Conservation (phyloP, 2,888 invertebrate genomes). For the Mactromeris polynyma region DNA sequence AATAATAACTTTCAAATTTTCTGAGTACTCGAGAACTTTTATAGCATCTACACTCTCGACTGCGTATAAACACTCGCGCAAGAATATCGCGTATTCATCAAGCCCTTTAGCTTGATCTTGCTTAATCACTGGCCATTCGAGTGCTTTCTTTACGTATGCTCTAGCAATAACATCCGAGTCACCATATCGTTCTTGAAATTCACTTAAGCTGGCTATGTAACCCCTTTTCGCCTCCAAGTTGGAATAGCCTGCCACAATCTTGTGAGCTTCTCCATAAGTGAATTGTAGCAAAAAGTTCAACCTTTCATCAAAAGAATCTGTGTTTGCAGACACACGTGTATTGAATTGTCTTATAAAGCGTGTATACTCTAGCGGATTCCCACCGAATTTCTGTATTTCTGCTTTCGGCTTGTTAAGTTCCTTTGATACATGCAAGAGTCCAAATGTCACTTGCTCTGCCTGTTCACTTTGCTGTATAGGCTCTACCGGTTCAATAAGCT, state of each 20-base stretch:
- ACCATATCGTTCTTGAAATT: too few relatives aligned
- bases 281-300: conserved; percentile 52
- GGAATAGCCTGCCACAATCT: conserved; percentile 48
- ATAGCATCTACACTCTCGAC: too few relatives aligned
- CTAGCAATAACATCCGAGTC: too few relatives aligned
- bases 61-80: not conserved
- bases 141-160: too few relatives aligned
- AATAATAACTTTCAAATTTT: too few relatives aligned
- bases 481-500: too few relatives aligned
- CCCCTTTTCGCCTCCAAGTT: not conserved
- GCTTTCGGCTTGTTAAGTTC: conserved; percentile 51
- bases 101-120: not conserved
- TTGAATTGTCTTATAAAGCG: conserved; percentile 47
- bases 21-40: not conserved
- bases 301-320: conserved; percentile 50
- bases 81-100: not conserved
- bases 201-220: too few relatives aligned
- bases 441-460: too few relatives aligned
- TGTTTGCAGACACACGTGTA: conserved; percentile 36
- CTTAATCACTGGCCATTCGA: too few relatives aligned
- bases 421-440: too few relatives aligned
- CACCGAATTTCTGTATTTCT: conserved; percentile 49
- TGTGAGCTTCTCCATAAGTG: conserved; percentile 45
- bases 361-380: conserved; percentile 46
- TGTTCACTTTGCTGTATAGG: not conserved